Base-by-base conservation (phyloP, 2,888 invertebrate genomes). In the Epistrophe eligans region DNA sequence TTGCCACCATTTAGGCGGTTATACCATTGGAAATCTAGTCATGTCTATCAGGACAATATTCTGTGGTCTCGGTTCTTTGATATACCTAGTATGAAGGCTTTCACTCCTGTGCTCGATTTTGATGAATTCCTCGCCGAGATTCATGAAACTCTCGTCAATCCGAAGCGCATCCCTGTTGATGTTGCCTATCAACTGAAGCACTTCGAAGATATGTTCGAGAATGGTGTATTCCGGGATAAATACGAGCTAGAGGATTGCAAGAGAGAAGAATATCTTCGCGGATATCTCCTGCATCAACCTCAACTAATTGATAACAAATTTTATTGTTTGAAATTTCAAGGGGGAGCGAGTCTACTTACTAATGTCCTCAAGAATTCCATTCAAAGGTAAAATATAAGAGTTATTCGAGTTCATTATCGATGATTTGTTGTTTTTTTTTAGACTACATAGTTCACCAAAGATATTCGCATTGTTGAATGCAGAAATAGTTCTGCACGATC, bases 1-100 rank as follows among this genome's bases (percentile, higher is more conserved):
- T 93, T 99, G 88, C 99, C 99, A 15, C 98, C 99, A 0, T 99
- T 99, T 98, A 95, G 96, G 74, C 95, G 95, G 84, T 92, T 99
- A 5, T 97, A 97, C 89, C 99, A 99, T 91, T 99, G 99, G 99
- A 94, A 94, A 90, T 94, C 95, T 35, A 93, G 94, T 40, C 92
- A 94, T 76, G 93, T 94, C 35, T 90, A 92, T 4, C 95, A 96
- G 89, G 93, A 93, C 19, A 94, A 95, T 50, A 93, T 96, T 48
- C 95, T 96, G 0, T 99, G 99, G 99, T 93, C 94, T 7, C 91
- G 92, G 45, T 99, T 98, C 92, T 99, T 99, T 93, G 97, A 99
- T 91, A 73, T 99, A 6, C 89, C 94, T 0, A 96, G 97, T 90
- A 93, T 99, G 35, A 94, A 95, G 90, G 93, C 94, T 52, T 98